A percentile compares a stretch with the other conserved stretches of the same genome.
Conservation (phyloP, 2,113 vertebrate species). For the Salvelinus fontinalis region DNA sequence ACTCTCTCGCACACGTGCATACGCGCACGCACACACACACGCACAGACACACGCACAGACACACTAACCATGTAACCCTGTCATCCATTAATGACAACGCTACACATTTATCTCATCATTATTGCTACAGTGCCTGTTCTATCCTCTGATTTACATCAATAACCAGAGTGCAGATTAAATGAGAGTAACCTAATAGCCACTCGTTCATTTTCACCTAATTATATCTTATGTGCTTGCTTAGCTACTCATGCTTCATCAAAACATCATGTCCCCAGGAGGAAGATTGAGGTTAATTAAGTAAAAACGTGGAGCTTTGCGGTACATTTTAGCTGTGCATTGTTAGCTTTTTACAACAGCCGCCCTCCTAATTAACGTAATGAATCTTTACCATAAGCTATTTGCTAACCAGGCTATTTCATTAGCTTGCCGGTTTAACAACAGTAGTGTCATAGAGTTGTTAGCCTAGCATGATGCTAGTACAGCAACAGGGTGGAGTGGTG, state of each 20-base stretch:
- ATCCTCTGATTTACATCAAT: slow-evolving; percentile 5
- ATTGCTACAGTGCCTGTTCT: slow-evolving; percentile 8
- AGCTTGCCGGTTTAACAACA: too few relatives aligned
- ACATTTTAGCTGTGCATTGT: not conserved
- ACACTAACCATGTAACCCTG: too few relatives aligned
- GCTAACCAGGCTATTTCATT: too few relatives aligned
- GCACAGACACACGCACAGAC: not conserved
- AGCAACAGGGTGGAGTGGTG: too few relatives aligned
- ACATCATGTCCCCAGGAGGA: not conserved
- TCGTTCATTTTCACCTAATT: slow-evolving; percentile 3
- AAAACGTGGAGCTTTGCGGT: not conserved
- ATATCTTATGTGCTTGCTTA: not conserved
- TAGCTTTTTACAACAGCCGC: not conserved
- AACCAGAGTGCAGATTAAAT: slow-evolving; percentile 5
- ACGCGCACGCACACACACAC: not conserved
- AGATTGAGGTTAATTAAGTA: not conserved
- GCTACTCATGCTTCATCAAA: not conserved
- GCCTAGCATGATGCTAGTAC: too few relatives aligned
- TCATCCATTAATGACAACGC: too few relatives aligned
- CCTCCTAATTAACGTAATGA: too few relatives aligned
- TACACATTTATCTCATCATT: not conserved
- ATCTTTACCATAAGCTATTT: too few relatives aligned
- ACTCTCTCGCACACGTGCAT: not conserved
- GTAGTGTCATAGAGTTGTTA: too few relatives aligned
- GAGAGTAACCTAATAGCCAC: slow-evolving; percentile 4